These are phyloP conservation scores for Pseudomyrmex concolor DNA, from an alignment of 1,140 invertebrate species.

Conservation along the genomic window DNA sequence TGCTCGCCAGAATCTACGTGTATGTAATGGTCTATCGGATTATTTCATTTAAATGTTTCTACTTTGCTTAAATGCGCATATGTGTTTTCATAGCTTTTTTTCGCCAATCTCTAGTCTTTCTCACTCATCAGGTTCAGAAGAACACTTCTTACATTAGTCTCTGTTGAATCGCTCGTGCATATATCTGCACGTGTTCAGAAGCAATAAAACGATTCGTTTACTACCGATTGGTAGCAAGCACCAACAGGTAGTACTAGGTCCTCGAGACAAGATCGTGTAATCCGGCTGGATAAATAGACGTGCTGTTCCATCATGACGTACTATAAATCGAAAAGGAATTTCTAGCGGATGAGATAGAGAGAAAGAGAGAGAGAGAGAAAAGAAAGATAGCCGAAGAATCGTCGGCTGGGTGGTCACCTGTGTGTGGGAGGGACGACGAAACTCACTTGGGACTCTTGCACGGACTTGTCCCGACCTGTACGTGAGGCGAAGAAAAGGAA, in stretches of 20 bases:
- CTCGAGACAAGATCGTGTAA: conserved; percentile 46
- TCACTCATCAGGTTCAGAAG: neutral
- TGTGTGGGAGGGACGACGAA: conserved; percentile 56
- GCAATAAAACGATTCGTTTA: conserved; percentile 22
- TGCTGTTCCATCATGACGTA: conserved; percentile 1
- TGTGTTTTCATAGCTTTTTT: neutral
- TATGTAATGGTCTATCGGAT: conserved; percentile 5
- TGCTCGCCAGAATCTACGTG: conserved; percentile 18
- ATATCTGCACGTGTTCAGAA: conserved; percentile 10
- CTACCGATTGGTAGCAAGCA: conserved; percentile 24
- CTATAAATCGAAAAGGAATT: conserved; percentile 62
- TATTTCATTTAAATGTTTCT: neutral
- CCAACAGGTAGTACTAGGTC: conserved; percentile 20
- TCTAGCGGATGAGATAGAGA: conserved; percentile 32
- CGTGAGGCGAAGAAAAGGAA: conserved; percentile 68
- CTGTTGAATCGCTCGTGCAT: neutral
- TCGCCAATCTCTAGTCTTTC: neutral
- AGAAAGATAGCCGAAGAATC: conserved; percentile 7
- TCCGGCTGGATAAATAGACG: conserved; percentile 59
- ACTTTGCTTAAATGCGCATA: conserved; percentile 1
- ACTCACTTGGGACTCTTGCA: conserved; percentile 16
- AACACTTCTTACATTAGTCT: neutral
- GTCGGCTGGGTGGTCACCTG: conserved; percentile 57
- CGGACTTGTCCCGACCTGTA: conserved; percentile 52
- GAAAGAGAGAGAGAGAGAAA: conserved; percentile 9